Base-by-base conservation (phyloP, 2,888 invertebrate genomes). In the Sinodicranocentrus sp. region DNA sequence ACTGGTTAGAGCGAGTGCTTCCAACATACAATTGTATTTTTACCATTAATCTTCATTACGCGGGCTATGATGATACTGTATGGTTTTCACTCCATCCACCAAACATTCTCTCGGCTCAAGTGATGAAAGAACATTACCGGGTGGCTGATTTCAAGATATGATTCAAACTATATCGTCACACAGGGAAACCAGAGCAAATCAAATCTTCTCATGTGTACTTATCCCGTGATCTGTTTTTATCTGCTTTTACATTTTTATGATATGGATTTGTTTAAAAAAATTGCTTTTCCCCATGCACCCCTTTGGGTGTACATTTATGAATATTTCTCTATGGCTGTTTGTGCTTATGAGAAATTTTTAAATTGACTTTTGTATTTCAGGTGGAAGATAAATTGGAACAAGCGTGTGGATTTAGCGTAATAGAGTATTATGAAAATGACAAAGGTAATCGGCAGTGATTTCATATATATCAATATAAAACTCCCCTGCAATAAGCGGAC, bases 1-100 rank as follows among this genome's bases (percentile, higher is more conserved):
- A 8, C 44, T 44, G n/a, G 3, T 33, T 33, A 33, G 33, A 33
- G 33, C 13, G 17, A 57, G 15, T 59, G 59, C 33, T 61, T 28
- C 33, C 33, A 61, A 61, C 3, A n/a, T 33, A n/a, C 59, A 54
- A 72, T 52, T 72, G 54, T 70, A 79, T 79, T 79, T 79, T 79
- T 79, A 71, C 71, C 79, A 79, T 79, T 79, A 72, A 79, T 79
- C 79, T 79, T 79, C 65, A 79, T 79, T 79, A 79, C 61, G 48
- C 8, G 17, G 10, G 13, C 48, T 48, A 48, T 48, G 17, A 48
- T 48, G 48, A 48, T 48, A 48, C n/a, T 48, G 33, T 33, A 33
- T 10, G 33, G 33, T 33, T 33, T 33, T 33, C 33, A 33, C 33
- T 33, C 3, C 33, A 33, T 10, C 33, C 33, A 33, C 33, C 33